phyloP scores from a whole-genome alignment of 2,113 vertebrate genomes.

The Bubo blakistoni region DNA sequence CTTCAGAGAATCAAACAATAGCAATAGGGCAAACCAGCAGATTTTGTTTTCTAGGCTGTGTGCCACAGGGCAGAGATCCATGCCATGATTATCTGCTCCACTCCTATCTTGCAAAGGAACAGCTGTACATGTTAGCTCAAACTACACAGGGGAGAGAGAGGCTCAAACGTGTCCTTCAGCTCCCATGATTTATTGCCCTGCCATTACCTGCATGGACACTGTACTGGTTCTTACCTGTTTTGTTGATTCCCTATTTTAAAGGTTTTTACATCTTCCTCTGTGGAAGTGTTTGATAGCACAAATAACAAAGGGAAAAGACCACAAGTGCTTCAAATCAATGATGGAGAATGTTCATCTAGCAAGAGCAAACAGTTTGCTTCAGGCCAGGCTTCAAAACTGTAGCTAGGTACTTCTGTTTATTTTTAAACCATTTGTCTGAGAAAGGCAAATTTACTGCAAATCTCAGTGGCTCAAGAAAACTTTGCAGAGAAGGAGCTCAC shows the following conservation, averaged over 20 bases:
- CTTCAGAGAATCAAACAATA: not conserved
- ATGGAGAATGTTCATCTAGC: not conserved
- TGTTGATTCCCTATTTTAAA: not conserved
- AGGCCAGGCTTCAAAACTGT: not conserved
- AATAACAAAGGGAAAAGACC: not conserved
- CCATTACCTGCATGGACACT: not conserved
- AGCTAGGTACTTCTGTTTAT: not conserved
- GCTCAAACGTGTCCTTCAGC: not conserved
- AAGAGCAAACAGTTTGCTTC: not conserved
- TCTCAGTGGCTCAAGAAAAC: not conserved
- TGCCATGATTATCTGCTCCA: not conserved
- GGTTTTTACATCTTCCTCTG: not conserved
- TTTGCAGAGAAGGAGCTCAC: slow-evolving; percentile 73
- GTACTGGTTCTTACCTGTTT: not conserved
- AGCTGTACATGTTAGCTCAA: not conserved
- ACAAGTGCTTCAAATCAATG: not conserved
- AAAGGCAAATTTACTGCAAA: not conserved
- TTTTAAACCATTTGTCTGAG: not conserved
- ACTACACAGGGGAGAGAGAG: not conserved
- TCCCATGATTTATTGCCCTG: not conserved
- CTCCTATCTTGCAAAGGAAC: not conserved
- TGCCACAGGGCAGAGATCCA: not conserved
- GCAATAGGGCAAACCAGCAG: not conserved
- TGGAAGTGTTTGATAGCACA: not conserved
- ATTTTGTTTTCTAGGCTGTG: not conserved